phyloP scores from a whole-genome alignment of 2,113 vertebrate species.

The Collichthys lucidus region DNA sequence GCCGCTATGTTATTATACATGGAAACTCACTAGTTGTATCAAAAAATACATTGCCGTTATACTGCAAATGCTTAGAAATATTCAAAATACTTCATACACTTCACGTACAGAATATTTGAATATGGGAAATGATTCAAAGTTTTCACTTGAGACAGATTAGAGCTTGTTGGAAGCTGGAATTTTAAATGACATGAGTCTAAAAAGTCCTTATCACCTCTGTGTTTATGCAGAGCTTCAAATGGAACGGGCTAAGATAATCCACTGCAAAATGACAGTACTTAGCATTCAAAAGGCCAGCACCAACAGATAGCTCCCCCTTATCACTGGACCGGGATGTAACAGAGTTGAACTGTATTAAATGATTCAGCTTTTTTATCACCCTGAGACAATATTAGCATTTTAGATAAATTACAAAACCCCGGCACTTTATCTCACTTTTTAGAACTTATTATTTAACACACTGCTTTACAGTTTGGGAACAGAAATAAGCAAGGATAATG shows the following conservation, averaged over 20 bases:
- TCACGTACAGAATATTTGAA: neutral
- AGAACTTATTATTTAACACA: constrained; percentile 57
- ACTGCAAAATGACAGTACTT: constrained; percentile 60
- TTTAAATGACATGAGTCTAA: constrained; percentile 50
- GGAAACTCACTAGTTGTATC: no score
- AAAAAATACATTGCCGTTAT: neutral
- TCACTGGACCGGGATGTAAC: constrained; percentile 51
- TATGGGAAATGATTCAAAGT: neutral
- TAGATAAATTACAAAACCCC: constrained; percentile 57
- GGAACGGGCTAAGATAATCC: constrained; percentile 52
- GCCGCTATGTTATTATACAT: no score
- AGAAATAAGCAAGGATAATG: constrained; percentile 55
- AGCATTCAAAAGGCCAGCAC: constrained; percentile 52
- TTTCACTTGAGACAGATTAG: constrained; percentile 34
- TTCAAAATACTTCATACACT: neutral
- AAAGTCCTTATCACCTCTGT: constrained; percentile 66
- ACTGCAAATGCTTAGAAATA: neutral
- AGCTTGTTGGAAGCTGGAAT: constrained; percentile 32
- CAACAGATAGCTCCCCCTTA: constrained; percentile 63
- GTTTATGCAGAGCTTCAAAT: constrained; percentile 54
- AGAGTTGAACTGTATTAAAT: constrained; percentile 63
- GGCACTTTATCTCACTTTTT: constrained; percentile 55
- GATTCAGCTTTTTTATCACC: constrained; percentile 25
- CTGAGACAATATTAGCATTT: constrained; percentile 66
- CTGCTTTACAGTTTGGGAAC: constrained; percentile 20